Conservation (phyloP, 2,888 invertebrate genomes). For the Archaeoteleia sp. region DNA sequence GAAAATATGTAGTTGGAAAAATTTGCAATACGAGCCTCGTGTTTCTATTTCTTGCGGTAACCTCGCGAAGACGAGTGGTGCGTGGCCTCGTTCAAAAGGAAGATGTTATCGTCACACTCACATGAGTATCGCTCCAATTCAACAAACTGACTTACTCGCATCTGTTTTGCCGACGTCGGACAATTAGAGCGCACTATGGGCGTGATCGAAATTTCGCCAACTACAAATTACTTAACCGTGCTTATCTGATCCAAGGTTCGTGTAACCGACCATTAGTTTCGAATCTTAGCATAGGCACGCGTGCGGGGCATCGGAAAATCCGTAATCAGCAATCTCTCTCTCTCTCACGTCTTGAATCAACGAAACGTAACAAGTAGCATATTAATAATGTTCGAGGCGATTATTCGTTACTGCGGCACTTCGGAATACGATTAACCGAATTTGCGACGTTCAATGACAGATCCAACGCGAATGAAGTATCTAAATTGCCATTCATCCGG, state of each 20-base stretch:
- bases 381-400: conserved; percentile 35
- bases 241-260: conserved; percentile 51
- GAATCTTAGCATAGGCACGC: conserved; percentile 43
- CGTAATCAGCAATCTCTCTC: conserved; percentile 36
- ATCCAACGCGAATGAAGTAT: no score
- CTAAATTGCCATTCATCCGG: no score
- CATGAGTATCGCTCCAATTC: conserved; percentile 13
- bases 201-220: conserved; percentile 52
- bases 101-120: conserved; percentile 10
- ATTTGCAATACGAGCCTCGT: no score
- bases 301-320: conserved; percentile 45
- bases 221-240: conserved; percentile 52
- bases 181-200: conserved; percentile 38
- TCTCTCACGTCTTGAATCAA: conserved; percentile 11
- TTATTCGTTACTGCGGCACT: neutral
- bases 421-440: no score
- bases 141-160: conserved; percentile 26
- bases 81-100: neutral
- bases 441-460: no score
- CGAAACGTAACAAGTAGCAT: conserved; percentile 40
- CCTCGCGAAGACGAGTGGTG: no score
- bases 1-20: no score
- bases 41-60: neutral
- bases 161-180: conserved; percentile 29
- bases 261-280: conserved; percentile 49